Base-by-base conservation (phyloP, 2,888 invertebrate species). In the Lordiphosa andalusiaca region DNA sequence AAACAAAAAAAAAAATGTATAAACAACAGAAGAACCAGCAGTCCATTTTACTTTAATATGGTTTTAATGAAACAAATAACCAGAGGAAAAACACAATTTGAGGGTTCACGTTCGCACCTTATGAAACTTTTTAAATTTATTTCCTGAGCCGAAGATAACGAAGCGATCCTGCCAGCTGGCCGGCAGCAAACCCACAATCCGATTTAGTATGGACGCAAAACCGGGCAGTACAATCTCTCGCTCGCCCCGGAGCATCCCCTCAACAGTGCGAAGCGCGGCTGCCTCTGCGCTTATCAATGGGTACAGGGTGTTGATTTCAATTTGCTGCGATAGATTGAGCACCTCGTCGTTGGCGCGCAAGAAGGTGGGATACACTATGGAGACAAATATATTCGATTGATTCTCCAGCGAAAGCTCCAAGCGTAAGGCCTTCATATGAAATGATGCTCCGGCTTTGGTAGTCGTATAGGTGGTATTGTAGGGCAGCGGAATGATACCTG, bases 371-470 rank as follows among this genome's bases (percentile, higher is more conserved):
- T 87, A 85, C 0, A 87, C 83, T 3, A 78, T 83, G 6, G 72
- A 72, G 2, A 75, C 73, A 3, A 73, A 66, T 2, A 88, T 87
- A 23, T 78, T 58, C 0, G 62, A 49, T 13, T 63, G 73, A 0
- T 80, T 61, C 6, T 72, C 67, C 1, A 77, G 36, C 6, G 69
- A 58, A 4, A 90, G 42, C 47, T 90, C 90, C 42, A 71, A 44
- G 3, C 82, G 77, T 6, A 88, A 35, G 0, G 82, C 64, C 7
- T 47, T 63, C 87, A 90, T 89, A 12, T 89, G 73, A 0, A 87
- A 87, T 6, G 77, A 67, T 0, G 88, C 81, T 0, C 80, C 90
- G 38, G 74, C 88, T 70, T 90, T 90, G 4, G 88, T 85, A 12
- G 89, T 73, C 0, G 82, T 68, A 61, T 90, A 90, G 2, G 76